Evolutionary conservation across 1,140 invertebrate species (phyloP), one percentile per base, ranked within the genome.

Genomic region (Globodera ellingtonae): DNA sequence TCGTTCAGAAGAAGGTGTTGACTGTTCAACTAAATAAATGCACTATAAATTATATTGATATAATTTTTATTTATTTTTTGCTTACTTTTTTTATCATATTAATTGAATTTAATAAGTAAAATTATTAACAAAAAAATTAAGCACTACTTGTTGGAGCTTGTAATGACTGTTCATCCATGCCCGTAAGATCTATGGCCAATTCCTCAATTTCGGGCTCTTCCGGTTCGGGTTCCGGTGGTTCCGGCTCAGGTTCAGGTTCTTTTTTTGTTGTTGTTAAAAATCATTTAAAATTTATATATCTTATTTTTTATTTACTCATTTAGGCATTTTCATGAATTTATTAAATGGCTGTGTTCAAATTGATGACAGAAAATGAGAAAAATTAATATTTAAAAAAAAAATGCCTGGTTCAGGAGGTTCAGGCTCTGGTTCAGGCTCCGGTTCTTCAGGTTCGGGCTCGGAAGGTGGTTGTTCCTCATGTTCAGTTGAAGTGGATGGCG

Each of bases 351-450:
- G 35, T 35, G 0, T 35, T 35, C 35, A 35, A 35, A 35, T 35
- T 35, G 3, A 35, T 35, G 35, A 3, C 35, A 35, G 1, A 65
- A 65, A 65, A 65, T 65, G 59, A 15, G 59, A 15, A 21, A 21
- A 65, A 65, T 24, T 21, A 65, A 35, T 35, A 65, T 65, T 65
- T 65, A 65, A 65, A 3, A 15, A 13, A 1, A 65, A 21, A 15
- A 65, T 65, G 21, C 59, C n/a, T 65, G 13, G 13, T 65, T 65
- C 59, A 65, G 59, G 48, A 13, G 87, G 86, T 56, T 87, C 86
- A 47, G 85, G 83, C n/a, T 86, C 84, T 1, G 85, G 84, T 66
- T 85, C 81, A 10, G 86, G 85, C 47, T 84, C 81, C 48, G 80
- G 79, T 13, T 86, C 79, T 6, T 35, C 35, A 35, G 24, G 65